Conservation (phyloP, 2,113 vertebrate genomes). For the Gopherus flavomarginatus region DNA sequence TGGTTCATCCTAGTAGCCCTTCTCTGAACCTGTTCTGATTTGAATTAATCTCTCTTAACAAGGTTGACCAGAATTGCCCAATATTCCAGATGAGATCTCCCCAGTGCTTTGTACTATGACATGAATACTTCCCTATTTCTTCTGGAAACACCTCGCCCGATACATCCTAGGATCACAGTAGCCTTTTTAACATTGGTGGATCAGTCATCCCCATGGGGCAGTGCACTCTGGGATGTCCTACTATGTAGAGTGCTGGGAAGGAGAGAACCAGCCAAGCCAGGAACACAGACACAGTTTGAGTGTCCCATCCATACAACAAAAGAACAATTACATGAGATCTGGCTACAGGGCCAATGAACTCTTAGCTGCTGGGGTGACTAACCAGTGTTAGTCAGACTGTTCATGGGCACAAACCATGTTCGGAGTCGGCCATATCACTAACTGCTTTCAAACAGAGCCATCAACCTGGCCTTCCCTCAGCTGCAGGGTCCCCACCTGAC, state of each 20-base stretch:
- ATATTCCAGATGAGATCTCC: neutral
- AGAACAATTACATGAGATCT: neutral
- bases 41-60: neutral
- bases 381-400: accelerated
- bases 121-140: neutral
- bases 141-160: neutral
- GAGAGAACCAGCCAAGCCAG: neutral
- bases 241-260: neutral
- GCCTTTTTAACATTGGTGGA: neutral
- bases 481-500: neutral
- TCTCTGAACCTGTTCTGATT: too few species aligned
- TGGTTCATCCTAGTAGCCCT: neutral
- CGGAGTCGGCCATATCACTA: neutral
- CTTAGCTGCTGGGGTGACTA: neutral
- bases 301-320: neutral
- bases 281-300: neutral
- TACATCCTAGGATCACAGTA: neutral
- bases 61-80: neutral
- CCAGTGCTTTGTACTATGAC: neutral
- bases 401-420: neutral
- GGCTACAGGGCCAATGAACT: neutral
- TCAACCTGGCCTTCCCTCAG: neutral
- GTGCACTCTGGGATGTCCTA: neutral
- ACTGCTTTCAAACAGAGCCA: constrained; percentile 4
- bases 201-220: neutral